Percentiles rank a stretch among this genome's conserved stretches.
These are phyloP conservation scores for Siniperca undulata DNA, from an alignment of 2,797 vertebrate genomes.

Conservation along the genomic window DNA sequence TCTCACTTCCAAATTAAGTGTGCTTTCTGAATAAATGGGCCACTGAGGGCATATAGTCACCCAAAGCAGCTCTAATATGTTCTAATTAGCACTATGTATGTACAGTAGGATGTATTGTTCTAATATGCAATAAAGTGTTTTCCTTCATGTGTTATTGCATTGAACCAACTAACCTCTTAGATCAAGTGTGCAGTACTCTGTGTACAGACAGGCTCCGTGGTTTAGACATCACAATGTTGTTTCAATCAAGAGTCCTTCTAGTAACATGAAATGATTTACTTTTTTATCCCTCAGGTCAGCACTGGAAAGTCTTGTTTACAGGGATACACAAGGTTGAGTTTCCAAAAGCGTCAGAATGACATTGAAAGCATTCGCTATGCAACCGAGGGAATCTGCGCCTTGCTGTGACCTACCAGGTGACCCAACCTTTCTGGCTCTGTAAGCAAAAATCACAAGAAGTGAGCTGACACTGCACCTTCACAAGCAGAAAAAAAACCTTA, in stretches of 20 bases:
- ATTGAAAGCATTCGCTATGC: slow-evolving; percentile 74
- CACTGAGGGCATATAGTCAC: slow-evolving; percentile 9
- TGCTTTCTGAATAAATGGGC: slow-evolving; percentile 50
- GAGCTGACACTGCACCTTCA: slow-evolving; percentile 81
- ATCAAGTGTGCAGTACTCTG: slow-evolving; percentile 22
- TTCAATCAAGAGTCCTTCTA: slow-evolving; percentile 53
- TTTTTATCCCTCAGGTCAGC: slow-evolving; percentile 60
- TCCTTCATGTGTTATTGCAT: slow-evolving; percentile 12
- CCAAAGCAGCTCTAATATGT: slow-evolving; percentile 29
- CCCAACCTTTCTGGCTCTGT: slow-evolving; percentile 74
- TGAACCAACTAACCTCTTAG: slow-evolving; percentile 28
- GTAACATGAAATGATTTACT: slow-evolving; percentile 58
- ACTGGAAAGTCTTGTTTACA: slow-evolving; percentile 67
- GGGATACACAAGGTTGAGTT: slow-evolving; percentile 59
- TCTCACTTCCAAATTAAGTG: slow-evolving; percentile 55
- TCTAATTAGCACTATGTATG: slow-evolving; percentile 8
- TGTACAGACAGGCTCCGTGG: not conserved
- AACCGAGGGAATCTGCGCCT: slow-evolving; percentile 62
- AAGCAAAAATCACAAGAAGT: slow-evolving; percentile 77
- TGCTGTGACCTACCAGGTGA: slow-evolving; percentile 73
- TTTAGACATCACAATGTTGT: slow-evolving; percentile 43
- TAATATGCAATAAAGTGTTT: slow-evolving; percentile 22
- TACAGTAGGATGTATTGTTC: not conserved
- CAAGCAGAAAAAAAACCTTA: slow-evolving; percentile 58
- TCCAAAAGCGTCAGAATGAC: slow-evolving; percentile 65